Conservation (phyloP, 2,888 invertebrate species). For the Poecilus cupreus region DNA sequence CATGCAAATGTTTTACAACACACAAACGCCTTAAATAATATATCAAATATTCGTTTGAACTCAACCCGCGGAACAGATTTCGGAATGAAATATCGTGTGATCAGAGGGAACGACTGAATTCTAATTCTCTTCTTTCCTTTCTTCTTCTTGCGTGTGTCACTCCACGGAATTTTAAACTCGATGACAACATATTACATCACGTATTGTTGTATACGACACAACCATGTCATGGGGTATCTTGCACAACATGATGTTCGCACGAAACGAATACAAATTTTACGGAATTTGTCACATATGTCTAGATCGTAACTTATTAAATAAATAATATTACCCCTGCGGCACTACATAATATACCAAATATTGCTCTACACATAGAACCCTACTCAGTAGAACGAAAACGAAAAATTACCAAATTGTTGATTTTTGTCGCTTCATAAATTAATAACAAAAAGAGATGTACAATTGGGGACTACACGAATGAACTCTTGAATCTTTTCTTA, state of each 20-base stretch:
- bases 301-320: background rate
- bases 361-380: too few species aligned
- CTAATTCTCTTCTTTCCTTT: conserved; percentile 15
- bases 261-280: background rate
- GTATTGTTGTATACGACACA: conserved; percentile 23
- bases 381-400: too few species aligned
- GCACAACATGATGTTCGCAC: background rate
- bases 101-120: conserved; percentile 11
- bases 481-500: too few species aligned
- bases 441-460: too few species aligned
- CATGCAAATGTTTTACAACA: conserved; percentile 39
- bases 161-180: conserved; percentile 38
- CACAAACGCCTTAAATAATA: conserved; percentile 41
- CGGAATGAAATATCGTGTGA: conserved; percentile 20
- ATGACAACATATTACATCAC: conserved; percentile 39
- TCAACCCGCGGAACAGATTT: background rate
- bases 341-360: too few species aligned
- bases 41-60: conserved; percentile 33
- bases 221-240: background rate
- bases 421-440: too few species aligned
- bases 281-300: background rate
- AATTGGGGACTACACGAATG: too few species aligned
- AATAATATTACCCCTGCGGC: too few species aligned
- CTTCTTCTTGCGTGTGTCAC: conserved; percentile 9
- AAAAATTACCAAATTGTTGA: too few species aligned